A percentile compares a stretch with the other conserved stretches of the same genome.
phyloP scores from a whole-genome alignment of 2,113 vertebrate species.

The Zosterops lateralis region DNA sequence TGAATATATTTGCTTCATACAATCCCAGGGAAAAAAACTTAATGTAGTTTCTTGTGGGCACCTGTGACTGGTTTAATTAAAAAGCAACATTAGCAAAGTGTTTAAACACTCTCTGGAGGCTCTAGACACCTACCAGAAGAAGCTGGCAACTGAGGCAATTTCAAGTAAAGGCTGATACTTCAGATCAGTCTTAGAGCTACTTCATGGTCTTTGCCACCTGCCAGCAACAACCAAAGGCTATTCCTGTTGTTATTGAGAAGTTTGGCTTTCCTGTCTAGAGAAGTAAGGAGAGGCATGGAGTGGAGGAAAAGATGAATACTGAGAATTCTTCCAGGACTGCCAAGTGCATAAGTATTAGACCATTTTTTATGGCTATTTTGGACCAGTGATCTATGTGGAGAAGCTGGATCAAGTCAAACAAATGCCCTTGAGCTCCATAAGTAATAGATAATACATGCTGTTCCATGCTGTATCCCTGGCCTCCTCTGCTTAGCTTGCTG shows the following conservation, averaged over 20 bases:
- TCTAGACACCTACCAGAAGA: background rate
- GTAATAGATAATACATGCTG: background rate
- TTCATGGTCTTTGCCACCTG: background rate
- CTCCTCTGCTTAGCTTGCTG: accelerated
- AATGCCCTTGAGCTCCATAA: background rate
- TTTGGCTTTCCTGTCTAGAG: background rate
- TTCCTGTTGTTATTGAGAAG: background rate
- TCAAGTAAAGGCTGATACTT: background rate
- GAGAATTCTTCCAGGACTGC: background rate
- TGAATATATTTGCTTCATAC: accelerated
- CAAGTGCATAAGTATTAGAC: too few species aligned
- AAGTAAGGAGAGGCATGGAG: background rate
- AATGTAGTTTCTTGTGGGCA: background rate
- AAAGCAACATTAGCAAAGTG: background rate
- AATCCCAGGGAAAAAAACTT: background rate
- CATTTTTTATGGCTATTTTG: background rate
- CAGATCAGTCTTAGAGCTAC: background rate
- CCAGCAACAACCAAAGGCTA: background rate
- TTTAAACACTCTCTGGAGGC: background rate
- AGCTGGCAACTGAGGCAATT: background rate
- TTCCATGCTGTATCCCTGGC: background rate
- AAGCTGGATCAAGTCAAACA: background rate
- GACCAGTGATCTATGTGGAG: accelerated
- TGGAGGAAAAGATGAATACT: background rate
- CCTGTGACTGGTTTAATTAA: background rate